Percentiles rank a stretch among this genome's conserved stretches.
These are phyloP conservation scores for Delichon dasypus DNA, from an alignment of 2,797 vertebrate species.

Conservation along the genomic window DNA sequence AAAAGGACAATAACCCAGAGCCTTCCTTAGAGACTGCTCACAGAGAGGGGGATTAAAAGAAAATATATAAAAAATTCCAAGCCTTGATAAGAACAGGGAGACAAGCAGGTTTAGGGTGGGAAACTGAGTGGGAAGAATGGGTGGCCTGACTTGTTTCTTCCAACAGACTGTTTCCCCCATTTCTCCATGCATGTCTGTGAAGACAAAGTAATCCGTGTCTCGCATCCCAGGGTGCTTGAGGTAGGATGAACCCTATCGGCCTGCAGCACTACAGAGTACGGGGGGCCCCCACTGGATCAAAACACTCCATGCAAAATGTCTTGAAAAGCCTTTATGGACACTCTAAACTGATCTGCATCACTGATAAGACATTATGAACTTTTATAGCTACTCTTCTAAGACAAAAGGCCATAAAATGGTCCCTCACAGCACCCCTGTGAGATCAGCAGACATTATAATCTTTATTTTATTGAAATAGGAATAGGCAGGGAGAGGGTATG, in stretches of 20 bases:
- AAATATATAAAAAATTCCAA: not conserved
- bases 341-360: not conserved
- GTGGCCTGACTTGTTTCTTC: not conserved
- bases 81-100: not conserved
- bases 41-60: not conserved
- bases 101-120: not conserved
- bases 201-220: not conserved
- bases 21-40: not conserved
- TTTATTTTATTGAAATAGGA: not conserved
- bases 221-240: not conserved
- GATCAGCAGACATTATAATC: not conserved
- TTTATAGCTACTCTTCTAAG: not conserved
- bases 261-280: not conserved
- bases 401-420: not conserved
- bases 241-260: rapidly evolving
- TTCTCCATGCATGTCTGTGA: not conserved
- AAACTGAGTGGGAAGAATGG: not conserved
- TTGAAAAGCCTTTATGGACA: not conserved
- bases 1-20: not conserved
- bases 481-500: not conserved
- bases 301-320: not conserved
- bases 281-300: not conserved
- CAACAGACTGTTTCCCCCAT: not conserved
- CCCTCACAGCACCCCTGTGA: not conserved
- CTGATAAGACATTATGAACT: not conserved